A percentile compares a stretch with the other conserved stretches of the same genome.
phyloP scores from a whole-genome alignment of 1,140 invertebrate species.

The Drosophila nigromelanica region DNA sequence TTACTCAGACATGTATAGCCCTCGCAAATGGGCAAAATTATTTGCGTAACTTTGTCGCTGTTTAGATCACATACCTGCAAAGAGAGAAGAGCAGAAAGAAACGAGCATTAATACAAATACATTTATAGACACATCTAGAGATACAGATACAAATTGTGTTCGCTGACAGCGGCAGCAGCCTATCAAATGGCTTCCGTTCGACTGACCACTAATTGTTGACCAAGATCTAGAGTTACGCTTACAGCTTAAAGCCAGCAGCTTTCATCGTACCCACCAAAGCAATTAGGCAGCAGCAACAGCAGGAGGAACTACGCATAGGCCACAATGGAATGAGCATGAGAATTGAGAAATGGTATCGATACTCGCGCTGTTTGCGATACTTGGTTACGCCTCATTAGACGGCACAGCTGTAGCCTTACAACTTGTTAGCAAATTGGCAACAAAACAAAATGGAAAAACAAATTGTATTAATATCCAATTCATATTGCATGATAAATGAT shows the following conservation, averaged over 20 bases:
- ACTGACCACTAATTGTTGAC: slow-evolving; percentile 36
- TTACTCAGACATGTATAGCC: slow-evolving; percentile 11
- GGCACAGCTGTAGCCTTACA: slow-evolving; percentile 8
- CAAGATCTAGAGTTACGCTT: slow-evolving; percentile 11
- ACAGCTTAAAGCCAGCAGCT: slow-evolving; percentile 7
- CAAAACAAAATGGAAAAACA: neutral
- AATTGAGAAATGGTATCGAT: slow-evolving; percentile 1
- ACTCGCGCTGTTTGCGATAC: neutral
- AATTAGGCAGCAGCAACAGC: slow-evolving; percentile 13
- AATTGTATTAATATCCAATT: neutral
- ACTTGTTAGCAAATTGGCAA: slow-evolving; percentile 15
- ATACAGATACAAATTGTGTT: slow-evolving; percentile 11
- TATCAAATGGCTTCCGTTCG: slow-evolving; percentile 44
- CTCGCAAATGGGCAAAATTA: slow-evolving; percentile 17
- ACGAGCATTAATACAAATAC: slow-evolving; percentile 14
- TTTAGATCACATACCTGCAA: slow-evolving; percentile 41
- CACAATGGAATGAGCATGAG: neutral
- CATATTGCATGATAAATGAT: slow-evolving; percentile 8
- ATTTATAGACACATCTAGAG: neutral
- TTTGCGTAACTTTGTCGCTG: slow-evolving; percentile 24
- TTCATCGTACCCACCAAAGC: slow-evolving; percentile 22
- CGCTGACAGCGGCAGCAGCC: slow-evolving; percentile 9
- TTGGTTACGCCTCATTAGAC: slow-evolving; percentile 26
- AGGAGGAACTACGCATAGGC: slow-evolving; percentile 16
- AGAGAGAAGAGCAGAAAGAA: slow-evolving; percentile 13